Evolutionary conservation across 2,888 invertebrate genomes (phyloP), one percentile per base, ranked within the genome.

Genomic region (Phaonia tiefii): DNA sequence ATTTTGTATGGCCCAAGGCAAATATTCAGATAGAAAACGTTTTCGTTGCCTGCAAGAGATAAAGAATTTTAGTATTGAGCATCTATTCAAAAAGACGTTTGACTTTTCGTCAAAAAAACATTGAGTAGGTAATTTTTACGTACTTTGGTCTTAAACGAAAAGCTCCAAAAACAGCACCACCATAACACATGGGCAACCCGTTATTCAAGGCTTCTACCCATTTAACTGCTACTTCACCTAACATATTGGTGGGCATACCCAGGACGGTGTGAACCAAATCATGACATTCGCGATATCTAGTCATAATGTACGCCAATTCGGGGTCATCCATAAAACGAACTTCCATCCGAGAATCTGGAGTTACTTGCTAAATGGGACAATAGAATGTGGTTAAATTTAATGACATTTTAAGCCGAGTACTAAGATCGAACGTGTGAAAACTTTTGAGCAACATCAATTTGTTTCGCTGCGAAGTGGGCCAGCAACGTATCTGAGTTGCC

Each of bases 201-300:
- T 96, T 96, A 91, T 99, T 99, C 75, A 99, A 93, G 0, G 96
- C 99, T 93, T 99, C 99, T 65, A 99, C 94, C 98, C 99, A 99
- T 92, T 99, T 99, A 4, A 99, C 96, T 11, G 97, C 94, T 5
- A 99, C 98, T 93, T 99, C 94, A 78, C 95, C 95, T 42, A 98
- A 91, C 97, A 98, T 97, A 86, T 96, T 96, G 11, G 98, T 98
- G 44, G 96, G 98, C 97, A 99, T 98, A 84, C 95, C 94, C 49
- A 99, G 92, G 17, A 96, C 92, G 0, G 98, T 95, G 91, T 99
- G 99, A 76, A 97, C 94, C 83, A 99, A 93, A 92, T 99, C 99
- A 90, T 99, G 99, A 8, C 96, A 95, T 92, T 99, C 99, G 84
- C 99, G 93, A 89, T 99, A 99, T 72, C 99, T 93, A 90, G 98